Base-by-base conservation (phyloP, 2,888 invertebrate genomes). In the Anticlea derivata region DNA sequence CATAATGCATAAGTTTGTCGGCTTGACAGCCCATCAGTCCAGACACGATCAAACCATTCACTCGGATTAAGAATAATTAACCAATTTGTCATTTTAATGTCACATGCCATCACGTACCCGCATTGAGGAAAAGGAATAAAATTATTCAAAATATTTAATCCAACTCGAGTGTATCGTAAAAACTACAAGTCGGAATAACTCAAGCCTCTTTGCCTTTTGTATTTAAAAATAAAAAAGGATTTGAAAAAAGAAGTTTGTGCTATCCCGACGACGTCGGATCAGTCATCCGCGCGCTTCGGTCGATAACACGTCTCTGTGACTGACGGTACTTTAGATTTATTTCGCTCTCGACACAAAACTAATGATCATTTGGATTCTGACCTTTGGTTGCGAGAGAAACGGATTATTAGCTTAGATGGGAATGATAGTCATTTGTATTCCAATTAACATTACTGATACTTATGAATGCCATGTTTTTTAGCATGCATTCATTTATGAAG, bases 11-110 rank as follows among this genome's bases (percentile, higher is more conserved):
- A 68, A 71, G 72, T 63, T 54, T 57, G 65, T 66, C 72, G 63
- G 60, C 78, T 70, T 75, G 83, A 79, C 83, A 78, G 73, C 53
- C 69, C 83, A 77, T 80, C 82, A 81, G 70, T 80, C 75, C 63
- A 20, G 7, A 58, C 69, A 73, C 77, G 75, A 82, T 86, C 84
- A 83, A 82, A 80, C 78, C 80, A 77, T 83, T 85, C 82, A 80
- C 65, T 55, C 79, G 83, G 87, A 86, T 87, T 79, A 85, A 87
- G 87, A 89, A 87, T 88, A 90, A 90, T 90, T 89, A 89, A 83
- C 80, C 81, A 81, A 90, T 90, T 88, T 86, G 82, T 90, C 89
- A 89, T 89, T 89, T 89, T 86, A 87, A 89, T 87, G 89, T 88
- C 87, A 87, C 88, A 89, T 88, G 87, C 88, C 90, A 82, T 85